Percentiles rank a stretch among this genome's conserved stretches.
Evolutionary conservation across 2,797 vertebrate species (phyloP).

Genomic region (Fratercula arctica): DNA sequence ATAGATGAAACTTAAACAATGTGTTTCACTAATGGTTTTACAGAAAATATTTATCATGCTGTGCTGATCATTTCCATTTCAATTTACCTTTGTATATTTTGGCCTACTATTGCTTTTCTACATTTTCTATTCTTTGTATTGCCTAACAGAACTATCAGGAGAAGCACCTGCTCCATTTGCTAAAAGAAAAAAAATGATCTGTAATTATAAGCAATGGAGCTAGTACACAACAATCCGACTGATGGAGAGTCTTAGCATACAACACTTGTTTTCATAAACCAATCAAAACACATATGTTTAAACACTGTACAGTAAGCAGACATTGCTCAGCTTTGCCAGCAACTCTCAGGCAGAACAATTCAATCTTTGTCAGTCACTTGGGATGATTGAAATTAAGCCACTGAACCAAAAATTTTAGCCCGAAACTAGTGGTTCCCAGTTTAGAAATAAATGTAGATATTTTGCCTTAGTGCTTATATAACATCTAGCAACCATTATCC

Average conservation of each 20-base stretch:
- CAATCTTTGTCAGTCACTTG: not conserved
- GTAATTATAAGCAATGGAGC: constrained; percentile 27
- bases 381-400: not conserved
- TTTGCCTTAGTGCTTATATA: not conserved
- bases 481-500: not conserved
- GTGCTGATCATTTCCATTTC: not conserved
- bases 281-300: constrained; percentile 35
- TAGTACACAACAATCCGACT: constrained; percentile 30
- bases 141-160: constrained; percentile 36
- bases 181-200: not conserved
- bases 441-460: not conserved
- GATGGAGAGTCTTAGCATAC: constrained; percentile 11
- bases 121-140: not conserved
- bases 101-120: not conserved
- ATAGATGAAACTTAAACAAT: not conserved
- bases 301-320: not conserved
- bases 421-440: not conserved
- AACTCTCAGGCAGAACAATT: not conserved
- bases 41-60: not conserved
- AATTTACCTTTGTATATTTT: not conserved
- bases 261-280: constrained; percentile 36
- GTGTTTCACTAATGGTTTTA: not conserved
- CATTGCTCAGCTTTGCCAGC: constrained; percentile 9
- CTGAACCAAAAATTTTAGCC: not conserved
- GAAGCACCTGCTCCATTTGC: constrained; percentile 39